phyloP scores from a whole-genome alignment of 2,797 vertebrate species.

The Oophaga sylvatica region DNA sequence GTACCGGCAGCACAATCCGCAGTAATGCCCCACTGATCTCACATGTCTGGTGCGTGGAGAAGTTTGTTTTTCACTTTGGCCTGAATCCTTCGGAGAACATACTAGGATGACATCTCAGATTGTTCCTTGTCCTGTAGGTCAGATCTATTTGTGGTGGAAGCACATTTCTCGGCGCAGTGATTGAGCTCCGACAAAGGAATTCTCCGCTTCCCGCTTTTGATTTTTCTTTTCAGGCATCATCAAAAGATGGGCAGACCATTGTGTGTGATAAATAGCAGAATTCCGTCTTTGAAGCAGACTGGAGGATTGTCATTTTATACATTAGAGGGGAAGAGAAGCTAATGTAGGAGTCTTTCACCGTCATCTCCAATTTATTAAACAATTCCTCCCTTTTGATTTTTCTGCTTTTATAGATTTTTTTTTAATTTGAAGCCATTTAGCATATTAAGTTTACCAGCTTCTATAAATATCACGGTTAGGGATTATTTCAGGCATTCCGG shows the following conservation, averaged over 20 bases:
- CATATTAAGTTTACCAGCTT: background rate
- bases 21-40: constrained; percentile 14
- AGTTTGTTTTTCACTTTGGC: constrained; percentile 31
- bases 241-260: constrained; percentile 35
- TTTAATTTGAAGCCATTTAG: background rate
- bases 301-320: background rate
- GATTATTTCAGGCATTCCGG: no score
- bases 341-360: background rate
- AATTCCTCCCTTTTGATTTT: background rate
- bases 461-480: background rate
- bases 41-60: background rate
- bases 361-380: background rate
- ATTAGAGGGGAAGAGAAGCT: constrained; percentile 14
- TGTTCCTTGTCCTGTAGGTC: constrained; percentile 45
- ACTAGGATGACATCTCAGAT: constrained; percentile 9
- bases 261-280: constrained; percentile 32
- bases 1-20: background rate
- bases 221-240: constrained; percentile 35
- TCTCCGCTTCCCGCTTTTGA: constrained; percentile 1
- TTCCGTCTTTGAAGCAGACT: background rate
- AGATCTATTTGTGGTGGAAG: constrained; percentile 34
- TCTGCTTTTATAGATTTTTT: background rate
- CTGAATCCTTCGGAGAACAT: constrained; percentile 24
- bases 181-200: constrained; percentile 41
- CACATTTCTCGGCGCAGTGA: constrained; percentile 40